Evolutionary conservation across 2,113 vertebrate genomes (phyloP), one percentile per base, ranked within the genome.

Genomic region (Edolisoma coerulescens): DNA sequence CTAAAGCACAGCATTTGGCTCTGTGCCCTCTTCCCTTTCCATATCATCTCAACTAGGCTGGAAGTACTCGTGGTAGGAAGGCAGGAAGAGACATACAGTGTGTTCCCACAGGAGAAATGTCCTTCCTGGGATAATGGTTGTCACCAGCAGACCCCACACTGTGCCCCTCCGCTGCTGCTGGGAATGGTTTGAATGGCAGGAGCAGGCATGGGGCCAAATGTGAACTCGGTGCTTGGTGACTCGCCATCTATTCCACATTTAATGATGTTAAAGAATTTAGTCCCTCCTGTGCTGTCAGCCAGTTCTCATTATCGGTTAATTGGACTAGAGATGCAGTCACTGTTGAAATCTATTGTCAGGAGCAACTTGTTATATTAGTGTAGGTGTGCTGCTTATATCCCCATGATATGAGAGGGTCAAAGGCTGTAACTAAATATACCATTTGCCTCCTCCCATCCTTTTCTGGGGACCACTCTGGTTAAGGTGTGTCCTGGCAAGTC

Each of bases 1-100:
- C 80, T 97, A 70, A 95, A 93, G 60, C 74, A 54, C 87, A 79
- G 44, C 53, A 8, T 83, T 96, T 96, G 87, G 65, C 73, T 89
- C 49, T 23, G 22, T 68, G 87, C 73, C 80, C 26, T 74, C 69
- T 89, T 84, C 44, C 39, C 80, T 92, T 93, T 90, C 69, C 41
- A 2, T 78, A 64, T 71, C n/a, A 60, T 79, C 81, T 87, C 77
- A 76, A 9, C 81, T n/a, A 82, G 61, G 22, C 53, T 95, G 87
- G 81, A 84, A 89, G 22, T 73, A 64, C 28, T 79, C 16, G 32
- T 79, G 49, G 49, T 95, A 24, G 84, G 90, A 91, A 89, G 61
- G 47, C 89, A 73, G 61, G 70, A 87, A 82, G 60, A 91, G 71
- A 16, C 35, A 30, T 70, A 15, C 0, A 70, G 60, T 65, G 73